Evolutionary conservation across 2,797 vertebrate genomes (phyloP).

Genomic region (Nyctibius grandis): DNA sequence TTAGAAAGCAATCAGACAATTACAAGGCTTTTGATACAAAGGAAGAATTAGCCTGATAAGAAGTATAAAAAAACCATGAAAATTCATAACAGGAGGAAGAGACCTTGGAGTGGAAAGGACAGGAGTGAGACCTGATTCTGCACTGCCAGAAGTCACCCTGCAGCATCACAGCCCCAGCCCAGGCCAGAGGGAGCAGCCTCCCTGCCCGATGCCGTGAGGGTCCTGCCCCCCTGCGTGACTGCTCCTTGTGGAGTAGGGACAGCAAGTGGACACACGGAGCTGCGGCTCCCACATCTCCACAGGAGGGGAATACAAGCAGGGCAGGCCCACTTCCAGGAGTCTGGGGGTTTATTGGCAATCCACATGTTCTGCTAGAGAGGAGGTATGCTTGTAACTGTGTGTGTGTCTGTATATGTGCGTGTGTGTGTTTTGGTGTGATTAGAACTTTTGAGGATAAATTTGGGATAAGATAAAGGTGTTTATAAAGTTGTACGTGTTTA

Average conservation of each 20-base stretch:
- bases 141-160: background rate
- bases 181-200: background rate
- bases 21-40: background rate
- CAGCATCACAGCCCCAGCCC: no score
- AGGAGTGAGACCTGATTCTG: background rate
- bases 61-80: background rate
- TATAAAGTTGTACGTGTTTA: background rate
- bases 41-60: background rate
- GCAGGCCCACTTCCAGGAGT: background rate
- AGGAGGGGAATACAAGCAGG: background rate
- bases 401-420: fast-evolving
- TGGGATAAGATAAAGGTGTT: background rate
- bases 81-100: background rate
- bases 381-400: background rate
- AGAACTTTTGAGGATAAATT: background rate
- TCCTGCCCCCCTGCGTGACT: background rate
- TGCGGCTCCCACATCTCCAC: background rate
- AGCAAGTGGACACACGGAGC: background rate
- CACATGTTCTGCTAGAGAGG: fast-evolving
- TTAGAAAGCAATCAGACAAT: background rate
- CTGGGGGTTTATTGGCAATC: fast-evolving
- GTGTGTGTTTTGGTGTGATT: background rate
- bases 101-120: background rate
- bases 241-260: fast-evolving
- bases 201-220: fast-evolving